Percentiles rank a stretch among this genome's conserved stretches.
Conservation (phyloP, 2,888 invertebrate genomes). For the Cephonodes hylas region DNA sequence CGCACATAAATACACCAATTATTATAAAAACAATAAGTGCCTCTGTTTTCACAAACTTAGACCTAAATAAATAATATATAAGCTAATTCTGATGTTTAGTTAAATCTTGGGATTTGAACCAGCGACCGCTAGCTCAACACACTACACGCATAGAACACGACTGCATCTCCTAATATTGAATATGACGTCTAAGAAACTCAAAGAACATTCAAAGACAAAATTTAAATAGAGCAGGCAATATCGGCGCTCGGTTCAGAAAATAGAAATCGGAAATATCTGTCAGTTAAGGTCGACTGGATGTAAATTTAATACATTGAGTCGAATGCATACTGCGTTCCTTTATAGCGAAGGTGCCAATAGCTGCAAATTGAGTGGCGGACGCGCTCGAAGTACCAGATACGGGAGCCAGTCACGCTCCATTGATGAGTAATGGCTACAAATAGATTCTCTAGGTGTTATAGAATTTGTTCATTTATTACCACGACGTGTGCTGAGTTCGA, state of each 20-base stretch:
- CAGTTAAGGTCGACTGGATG: slow-evolving; percentile 14
- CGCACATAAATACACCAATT: no score
- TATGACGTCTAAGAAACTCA: not conserved
- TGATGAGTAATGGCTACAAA: slow-evolving; percentile 36
- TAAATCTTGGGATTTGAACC: no score
- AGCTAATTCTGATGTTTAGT: no score
- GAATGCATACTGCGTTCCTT: slow-evolving; percentile 14
- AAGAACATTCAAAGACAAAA: not conserved
- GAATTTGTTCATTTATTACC: not conserved
- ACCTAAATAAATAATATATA: no score
- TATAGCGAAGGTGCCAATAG: slow-evolving; percentile 8
- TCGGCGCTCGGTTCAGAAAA: not conserved
- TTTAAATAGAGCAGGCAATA: not conserved
- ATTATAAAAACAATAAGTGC: no score
- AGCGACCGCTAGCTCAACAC: no score
- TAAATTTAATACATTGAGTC: slow-evolving; percentile 9
- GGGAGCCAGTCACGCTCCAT: slow-evolving; percentile 35
- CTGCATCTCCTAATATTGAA: no score
- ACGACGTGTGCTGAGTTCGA: not conserved
- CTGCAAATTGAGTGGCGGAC: slow-evolving; percentile 46
- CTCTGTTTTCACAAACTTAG: no score
- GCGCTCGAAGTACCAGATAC: slow-evolving; percentile 38
- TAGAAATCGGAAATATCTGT: slow-evolving; percentile 13
- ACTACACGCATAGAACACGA: no score
- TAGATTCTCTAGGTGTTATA: not conserved